A percentile compares a stretch with the other conserved stretches of the same genome.
These are phyloP conservation scores for Eupithecia tripunctaria DNA, from an alignment of 2,888 invertebrate species.

Conservation along the genomic window DNA sequence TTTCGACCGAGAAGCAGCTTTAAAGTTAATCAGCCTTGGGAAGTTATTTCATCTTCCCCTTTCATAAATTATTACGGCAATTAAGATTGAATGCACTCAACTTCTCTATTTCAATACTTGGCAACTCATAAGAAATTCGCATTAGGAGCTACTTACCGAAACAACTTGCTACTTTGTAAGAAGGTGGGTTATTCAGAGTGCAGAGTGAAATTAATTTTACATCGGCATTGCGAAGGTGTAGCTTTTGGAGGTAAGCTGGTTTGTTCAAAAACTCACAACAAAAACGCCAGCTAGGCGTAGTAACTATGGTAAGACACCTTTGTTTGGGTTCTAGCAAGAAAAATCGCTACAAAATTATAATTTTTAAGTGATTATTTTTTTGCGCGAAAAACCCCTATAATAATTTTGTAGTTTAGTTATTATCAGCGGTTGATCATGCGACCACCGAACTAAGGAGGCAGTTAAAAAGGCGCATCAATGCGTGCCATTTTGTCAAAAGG, in stretches of 20 bases:
- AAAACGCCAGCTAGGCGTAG: neutral
- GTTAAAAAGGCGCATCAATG: too few species aligned
- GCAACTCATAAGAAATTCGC: slow-evolving; percentile 33
- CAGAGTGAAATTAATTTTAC: slow-evolving; percentile 64
- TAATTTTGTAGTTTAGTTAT: too few species aligned
- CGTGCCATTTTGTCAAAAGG: too few species aligned
- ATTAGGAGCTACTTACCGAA: slow-evolving; percentile 35
- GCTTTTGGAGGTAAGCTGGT: neutral
- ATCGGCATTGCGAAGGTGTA: slow-evolving; percentile 45
- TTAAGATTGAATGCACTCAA: slow-evolving; percentile 27
- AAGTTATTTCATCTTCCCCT: neutral
- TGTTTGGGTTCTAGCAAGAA: too few species aligned
- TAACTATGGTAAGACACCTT: neutral
- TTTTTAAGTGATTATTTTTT: too few species aligned
- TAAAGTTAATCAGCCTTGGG: neutral
- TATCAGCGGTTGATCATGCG: too few species aligned
- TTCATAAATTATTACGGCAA: slow-evolving; percentile 14
- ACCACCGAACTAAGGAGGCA: too few species aligned
- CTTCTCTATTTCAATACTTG: slow-evolving; percentile 26
- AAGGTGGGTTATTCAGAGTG: slow-evolving; percentile 38
- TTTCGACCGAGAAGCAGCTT: neutral
- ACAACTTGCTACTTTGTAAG: slow-evolving; percentile 39
- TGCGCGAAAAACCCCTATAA: too few species aligned
- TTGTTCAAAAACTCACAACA: neutral
- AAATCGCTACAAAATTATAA: too few species aligned